Percentiles rank a stretch among this genome's conserved stretches.
These are phyloP conservation scores for Seriola rivoliana DNA, from an alignment of 2,113 vertebrate species.

Conservation along the genomic window DNA sequence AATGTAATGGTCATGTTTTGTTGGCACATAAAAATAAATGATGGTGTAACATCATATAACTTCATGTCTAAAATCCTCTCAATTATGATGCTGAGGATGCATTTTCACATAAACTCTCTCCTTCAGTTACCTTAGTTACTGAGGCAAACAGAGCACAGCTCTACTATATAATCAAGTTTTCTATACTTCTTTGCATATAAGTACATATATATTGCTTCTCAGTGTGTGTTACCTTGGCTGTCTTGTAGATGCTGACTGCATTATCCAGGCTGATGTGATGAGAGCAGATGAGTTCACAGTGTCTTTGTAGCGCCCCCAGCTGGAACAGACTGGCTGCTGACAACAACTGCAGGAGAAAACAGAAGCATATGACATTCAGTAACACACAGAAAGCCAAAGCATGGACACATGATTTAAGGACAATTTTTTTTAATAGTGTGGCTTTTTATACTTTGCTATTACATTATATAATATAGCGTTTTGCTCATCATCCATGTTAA, in stretches of 20 bases:
- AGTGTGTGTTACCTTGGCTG: slow-evolving; percentile 89
- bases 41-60: not conserved
- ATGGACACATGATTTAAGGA: not conserved
- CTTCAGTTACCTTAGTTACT: not conserved
- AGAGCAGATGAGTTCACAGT: slow-evolving; percentile 95
- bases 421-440: not conserved
- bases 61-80: not conserved
- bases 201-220: not conserved
- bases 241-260: slow-evolving; percentile 92
- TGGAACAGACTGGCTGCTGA: slow-evolving; percentile 94
- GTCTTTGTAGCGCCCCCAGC: slow-evolving; percentile 91
- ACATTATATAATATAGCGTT: not conserved
- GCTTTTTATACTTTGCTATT: not conserved
- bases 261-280: slow-evolving; percentile 90
- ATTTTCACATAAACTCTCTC: not conserved
- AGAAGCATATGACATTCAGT: not conserved
- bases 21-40: not conserved
- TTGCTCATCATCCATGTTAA: not conserved
- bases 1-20: not conserved
- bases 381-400: not conserved
- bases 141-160: not conserved
- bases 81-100: not conserved
- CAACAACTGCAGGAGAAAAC: slow-evolving; percentile 85
- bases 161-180: not conserved
- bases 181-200: not conserved